Evolutionary conservation across 2,113 vertebrate species (phyloP).

Genomic region (Amphilophus citrinellus): DNA sequence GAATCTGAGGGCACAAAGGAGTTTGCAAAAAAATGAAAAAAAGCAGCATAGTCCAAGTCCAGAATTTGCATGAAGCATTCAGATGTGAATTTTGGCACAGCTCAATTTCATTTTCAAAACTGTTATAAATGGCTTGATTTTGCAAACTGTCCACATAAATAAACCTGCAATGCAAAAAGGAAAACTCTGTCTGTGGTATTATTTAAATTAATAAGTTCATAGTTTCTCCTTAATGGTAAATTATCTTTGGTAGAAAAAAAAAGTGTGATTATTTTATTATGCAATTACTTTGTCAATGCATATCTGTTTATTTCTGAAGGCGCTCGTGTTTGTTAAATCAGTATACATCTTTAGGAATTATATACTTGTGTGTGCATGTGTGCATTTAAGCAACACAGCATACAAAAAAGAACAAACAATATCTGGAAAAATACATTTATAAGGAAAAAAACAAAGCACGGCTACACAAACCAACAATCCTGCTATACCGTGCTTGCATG

Average conservation of each 20-base stretch:
- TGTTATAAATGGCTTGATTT: not conserved
- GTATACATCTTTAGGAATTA: too few relatives aligned
- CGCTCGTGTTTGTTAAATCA: too few relatives aligned
- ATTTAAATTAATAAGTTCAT: not conserved
- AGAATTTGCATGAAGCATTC: not conserved
- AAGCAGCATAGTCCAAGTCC: not conserved
- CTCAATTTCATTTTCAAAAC: not conserved
- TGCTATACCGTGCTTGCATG: too few relatives aligned
- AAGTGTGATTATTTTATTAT: not conserved
- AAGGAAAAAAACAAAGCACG: too few relatives aligned
- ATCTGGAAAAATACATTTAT: too few relatives aligned
- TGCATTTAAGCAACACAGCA: too few relatives aligned
- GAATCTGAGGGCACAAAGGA: not conserved
- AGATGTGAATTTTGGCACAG: not conserved
- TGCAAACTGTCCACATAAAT: not conserved
- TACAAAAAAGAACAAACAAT: too few relatives aligned
- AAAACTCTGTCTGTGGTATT: not conserved
- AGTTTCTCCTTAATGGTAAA: not conserved
- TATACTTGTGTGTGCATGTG: too few relatives aligned
- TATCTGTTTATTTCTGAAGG: too few relatives aligned
- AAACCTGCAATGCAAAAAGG: not conserved
- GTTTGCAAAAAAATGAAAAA: not conserved
- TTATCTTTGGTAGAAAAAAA: not conserved
- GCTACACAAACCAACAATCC: too few relatives aligned
- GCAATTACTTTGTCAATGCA: not conserved